These are phyloP conservation scores for Astreopora myriophthalma DNA, from an alignment of 64 coral and sea anemone genomes.

Conservation along the genomic window DNA sequence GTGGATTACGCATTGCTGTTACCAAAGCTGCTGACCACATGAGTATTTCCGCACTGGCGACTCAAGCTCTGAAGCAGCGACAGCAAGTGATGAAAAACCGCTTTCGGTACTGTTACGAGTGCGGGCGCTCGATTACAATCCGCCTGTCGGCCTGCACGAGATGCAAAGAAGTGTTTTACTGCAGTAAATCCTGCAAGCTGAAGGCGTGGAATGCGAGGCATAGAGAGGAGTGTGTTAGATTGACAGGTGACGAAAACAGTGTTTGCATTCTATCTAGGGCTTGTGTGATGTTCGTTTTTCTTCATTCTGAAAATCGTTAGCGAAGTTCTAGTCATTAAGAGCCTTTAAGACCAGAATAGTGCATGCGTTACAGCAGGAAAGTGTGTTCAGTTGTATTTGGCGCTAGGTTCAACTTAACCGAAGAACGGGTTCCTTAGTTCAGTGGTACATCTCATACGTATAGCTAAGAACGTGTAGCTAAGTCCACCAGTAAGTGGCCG, in stretches of 20 bases:
- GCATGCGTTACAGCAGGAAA: too few relatives aligned
- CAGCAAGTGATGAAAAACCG: conserved; percentile 95
- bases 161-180: conserved; percentile 98
- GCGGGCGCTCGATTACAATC: conserved; percentile 91
- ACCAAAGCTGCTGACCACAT: conserved; percentile 91
- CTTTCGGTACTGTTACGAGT: conserved; percentile 99
- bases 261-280: too few relatives aligned
- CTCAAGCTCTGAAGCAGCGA: conserved; percentile 79
- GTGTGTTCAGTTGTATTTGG: not conserved
- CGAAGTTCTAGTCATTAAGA: too few relatives aligned
- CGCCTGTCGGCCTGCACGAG: conserved; percentile 93
- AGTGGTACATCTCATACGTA: too few relatives aligned
- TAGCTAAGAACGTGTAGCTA: too few relatives aligned
- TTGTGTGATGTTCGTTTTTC: too few relatives aligned
- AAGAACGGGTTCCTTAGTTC: too few relatives aligned
- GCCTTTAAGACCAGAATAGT: too few relatives aligned
- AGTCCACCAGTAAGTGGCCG: too few relatives aligned
- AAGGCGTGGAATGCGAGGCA: conserved; percentile 97
- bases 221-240: conserved; percentile 89
- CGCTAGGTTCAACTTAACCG: too few relatives aligned
- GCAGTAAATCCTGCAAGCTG: conserved; percentile 95
- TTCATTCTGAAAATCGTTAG: too few relatives aligned
- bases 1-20: conserved; percentile 91
- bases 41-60: conserved; percentile 85
- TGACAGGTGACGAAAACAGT: conserved; percentile 58